Percentiles rank a stretch among this genome's conserved stretches.
Conservation (phyloP, 2,113 vertebrate species). For the Rhea americana region DNA sequence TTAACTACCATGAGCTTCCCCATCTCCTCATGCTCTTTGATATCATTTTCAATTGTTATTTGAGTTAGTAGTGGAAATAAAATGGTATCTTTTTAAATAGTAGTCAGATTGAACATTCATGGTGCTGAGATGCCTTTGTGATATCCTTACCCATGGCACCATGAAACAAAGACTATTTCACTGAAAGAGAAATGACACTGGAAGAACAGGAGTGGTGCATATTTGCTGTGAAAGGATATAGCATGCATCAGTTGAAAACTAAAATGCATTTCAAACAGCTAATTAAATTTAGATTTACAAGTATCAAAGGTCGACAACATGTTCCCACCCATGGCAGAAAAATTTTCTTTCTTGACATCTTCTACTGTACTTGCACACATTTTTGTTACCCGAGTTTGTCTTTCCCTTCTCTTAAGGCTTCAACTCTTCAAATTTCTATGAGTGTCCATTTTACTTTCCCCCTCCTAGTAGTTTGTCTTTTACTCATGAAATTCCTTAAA, state of each 20-base stretch:
- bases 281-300: neutral
- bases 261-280: neutral
- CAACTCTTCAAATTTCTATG: neutral
- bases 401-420: neutral
- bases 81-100: neutral
- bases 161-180: neutral
- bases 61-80: neutral
- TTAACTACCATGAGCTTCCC: neutral
- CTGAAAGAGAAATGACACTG: neutral
- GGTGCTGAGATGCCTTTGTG: neutral
- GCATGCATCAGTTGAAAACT: neutral
- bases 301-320: neutral
- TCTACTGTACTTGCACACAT: neutral
- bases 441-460: rapidly evolving
- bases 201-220: neutral
- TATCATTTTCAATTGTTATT: neutral
- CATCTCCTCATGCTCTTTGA: neutral
- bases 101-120: neutral
- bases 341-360: neutral
- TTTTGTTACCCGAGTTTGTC: neutral
- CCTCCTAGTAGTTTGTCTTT: neutral
- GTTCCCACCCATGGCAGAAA: neutral
- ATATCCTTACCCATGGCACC: neutral
- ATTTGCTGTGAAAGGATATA: neutral
- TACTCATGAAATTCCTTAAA: neutral